Evolutionary conservation across 2,797 vertebrate genomes (phyloP).

Genomic region (Enteromius mattozi): DNA sequence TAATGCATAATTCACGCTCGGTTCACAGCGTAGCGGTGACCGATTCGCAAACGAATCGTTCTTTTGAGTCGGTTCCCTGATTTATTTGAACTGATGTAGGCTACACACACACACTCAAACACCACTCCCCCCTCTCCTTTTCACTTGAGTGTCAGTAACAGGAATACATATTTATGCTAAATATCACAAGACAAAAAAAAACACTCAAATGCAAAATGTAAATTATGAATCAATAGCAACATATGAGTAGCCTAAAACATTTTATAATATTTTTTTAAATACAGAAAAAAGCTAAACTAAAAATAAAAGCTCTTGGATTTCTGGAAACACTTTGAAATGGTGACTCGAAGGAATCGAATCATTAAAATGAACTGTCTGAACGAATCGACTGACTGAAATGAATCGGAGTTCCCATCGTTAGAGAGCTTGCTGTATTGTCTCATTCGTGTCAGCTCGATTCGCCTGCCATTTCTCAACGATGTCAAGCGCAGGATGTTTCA

Average conservation of each 20-base stretch:
- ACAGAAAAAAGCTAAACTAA: neutral
- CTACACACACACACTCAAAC: no score
- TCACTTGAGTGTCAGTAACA: neutral
- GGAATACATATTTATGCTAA: neutral
- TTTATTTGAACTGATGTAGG: neutral
- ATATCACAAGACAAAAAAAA: neutral
- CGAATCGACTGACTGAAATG: conserved; percentile 15
- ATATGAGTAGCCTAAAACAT: neutral
- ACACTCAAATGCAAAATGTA: neutral
- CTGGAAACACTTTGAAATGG: neutral
- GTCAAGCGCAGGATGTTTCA: conserved; percentile 33
- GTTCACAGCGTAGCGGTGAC: conserved; percentile 16
- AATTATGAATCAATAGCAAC: neutral
- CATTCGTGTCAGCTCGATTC: conserved; percentile 47
- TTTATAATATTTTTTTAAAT: neutral
- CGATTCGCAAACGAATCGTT: neutral
- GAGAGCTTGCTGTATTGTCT: conserved; percentile 46
- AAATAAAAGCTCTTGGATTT: neutral
- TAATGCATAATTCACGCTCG: conserved; percentile 47
- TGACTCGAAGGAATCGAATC: conserved; percentile 9
- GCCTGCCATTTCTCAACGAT: conserved; percentile 48
- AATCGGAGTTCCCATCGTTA: conserved; percentile 13
- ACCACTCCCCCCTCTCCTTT: neutral
- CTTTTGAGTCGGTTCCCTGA: neutral
- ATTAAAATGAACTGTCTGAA: neutral